Evolutionary conservation across 2,113 vertebrate species (phyloP), one percentile per base, ranked within the genome.

Genomic region (Empidonax traillii): DNA sequence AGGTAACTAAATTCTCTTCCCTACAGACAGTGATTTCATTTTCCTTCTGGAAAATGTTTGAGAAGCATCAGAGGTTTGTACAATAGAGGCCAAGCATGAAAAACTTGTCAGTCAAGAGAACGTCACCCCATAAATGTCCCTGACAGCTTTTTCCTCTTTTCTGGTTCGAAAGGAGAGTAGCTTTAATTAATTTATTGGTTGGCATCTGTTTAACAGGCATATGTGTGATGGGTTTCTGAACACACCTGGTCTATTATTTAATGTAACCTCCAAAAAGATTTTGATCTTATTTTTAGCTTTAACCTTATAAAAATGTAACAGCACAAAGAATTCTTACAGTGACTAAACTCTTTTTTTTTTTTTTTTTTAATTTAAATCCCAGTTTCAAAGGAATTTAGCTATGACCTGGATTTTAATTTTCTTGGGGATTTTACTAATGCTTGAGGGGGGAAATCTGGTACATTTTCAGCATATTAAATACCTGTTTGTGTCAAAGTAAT

Each of bases 231-330:
- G 87, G 52, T 79, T 88, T 91, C 86, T 80, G 61, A 89, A 51
- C 65, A 85, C 87, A 97, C 71, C 88, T 85, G 84, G 62, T 85
- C 63, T 87, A 37, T 76, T 97, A 86, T 92, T 93, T 91, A 89
- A 52, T 56, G 43, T 61, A 66, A 88, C 43, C 35, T 93, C 82
- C 65, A 25, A 88, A 93, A 79, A 86, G 28, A 94, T 87, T 89
- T 86, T 89, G 68, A 46, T 76, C 62, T 95, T 96, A 85, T 94
- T 95, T 96, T 89, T 93, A 84, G 92, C 81, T 87, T 74, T 96
- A 96, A 93, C 94, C 94, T 96, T 96, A 96, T 96, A 97, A 97
- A 97, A 97, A 94, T 89, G 66, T 94, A 97, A 90, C 87, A 89
- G 62, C 91, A 79, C 73, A 93, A 94, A 96, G 83, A 93, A 97